phyloP scores from a whole-genome alignment of 2,797 vertebrate genomes.

The Pterois miles region DNA sequence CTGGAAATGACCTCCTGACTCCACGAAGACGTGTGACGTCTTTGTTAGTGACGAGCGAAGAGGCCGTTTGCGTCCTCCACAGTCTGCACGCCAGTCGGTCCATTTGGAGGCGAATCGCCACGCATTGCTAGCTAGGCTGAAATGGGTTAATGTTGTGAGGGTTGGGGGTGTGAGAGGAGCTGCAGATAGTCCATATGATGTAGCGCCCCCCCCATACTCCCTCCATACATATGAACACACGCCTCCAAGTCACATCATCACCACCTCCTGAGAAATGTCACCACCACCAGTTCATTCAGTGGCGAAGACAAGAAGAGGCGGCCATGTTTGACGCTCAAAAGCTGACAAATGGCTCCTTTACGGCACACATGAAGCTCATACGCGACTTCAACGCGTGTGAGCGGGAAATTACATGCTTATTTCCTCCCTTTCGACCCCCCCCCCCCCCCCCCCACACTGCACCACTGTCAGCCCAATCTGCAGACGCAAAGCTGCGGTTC shows the following conservation, averaged over 20 bases:
- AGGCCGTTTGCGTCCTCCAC: background rate
- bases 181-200: slow-evolving; percentile 33
- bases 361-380: background rate
- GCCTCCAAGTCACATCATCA: slow-evolving; percentile 10
- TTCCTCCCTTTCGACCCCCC: background rate
- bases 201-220: background rate
- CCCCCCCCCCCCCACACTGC: slow-evolving; percentile 44
- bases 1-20: slow-evolving; percentile 30
- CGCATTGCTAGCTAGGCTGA: background rate
- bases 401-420: background rate
- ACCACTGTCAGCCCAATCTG: slow-evolving; percentile 50
- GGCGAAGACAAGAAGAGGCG: background rate
- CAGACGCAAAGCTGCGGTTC: slow-evolving; percentile 53
- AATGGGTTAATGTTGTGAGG: slow-evolving; percentile 12
- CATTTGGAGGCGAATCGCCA: background rate
- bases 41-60: background rate
- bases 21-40: background rate
- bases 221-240: background rate
- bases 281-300: background rate
- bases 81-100: background rate
- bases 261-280: slow-evolving; percentile 36
- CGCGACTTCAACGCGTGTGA: background rate
- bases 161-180: slow-evolving; percentile 14
- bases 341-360: background rate
- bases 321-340: slow-evolving; percentile 41